Evolutionary conservation across 1,140 invertebrate species (phyloP).

Genomic region (Tachypleus tridentatus): DNA sequence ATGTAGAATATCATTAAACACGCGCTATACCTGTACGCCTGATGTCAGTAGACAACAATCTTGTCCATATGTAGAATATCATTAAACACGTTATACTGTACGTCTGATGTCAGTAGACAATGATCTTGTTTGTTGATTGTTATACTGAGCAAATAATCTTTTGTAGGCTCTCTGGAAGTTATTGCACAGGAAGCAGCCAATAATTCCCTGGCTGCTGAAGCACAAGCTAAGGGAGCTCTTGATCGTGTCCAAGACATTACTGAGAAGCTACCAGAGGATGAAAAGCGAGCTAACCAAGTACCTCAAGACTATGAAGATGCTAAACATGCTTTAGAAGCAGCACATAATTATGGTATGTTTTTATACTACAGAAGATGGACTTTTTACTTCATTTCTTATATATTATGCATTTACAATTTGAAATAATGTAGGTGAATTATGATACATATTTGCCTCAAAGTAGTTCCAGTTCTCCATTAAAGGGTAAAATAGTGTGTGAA

Average conservation of each 20-base stretch:
- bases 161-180: constrained; percentile 16
- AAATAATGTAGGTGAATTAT: too few relatives aligned
- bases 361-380: not conserved
- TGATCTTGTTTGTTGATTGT: constrained; percentile 5
- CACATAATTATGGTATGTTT: constrained; percentile 47
- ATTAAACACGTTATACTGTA: too few relatives aligned
- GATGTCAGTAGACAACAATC: too few relatives aligned
- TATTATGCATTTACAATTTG: too few relatives aligned
- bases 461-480: too few relatives aligned
- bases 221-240: constrained; percentile 40
- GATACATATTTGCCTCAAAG: too few relatives aligned
- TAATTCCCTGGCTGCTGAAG: constrained; percentile 43
- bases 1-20: too few relatives aligned
- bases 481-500: too few relatives aligned
- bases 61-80: too few relatives aligned
- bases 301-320: constrained; percentile 54
- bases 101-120: too few relatives aligned
- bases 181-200: constrained; percentile 25
- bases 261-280: constrained; percentile 44
- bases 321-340: constrained; percentile 50
- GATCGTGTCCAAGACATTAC: constrained; percentile 45
- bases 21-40: too few relatives aligned
- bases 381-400: too few relatives aligned
- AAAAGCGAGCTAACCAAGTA: constrained; percentile 49
- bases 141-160: not conserved